Evolutionary conservation across 2,113 vertebrate genomes (phyloP), one percentile per base, ranked within the genome.

Genomic region (Hypanus sabinus): DNA sequence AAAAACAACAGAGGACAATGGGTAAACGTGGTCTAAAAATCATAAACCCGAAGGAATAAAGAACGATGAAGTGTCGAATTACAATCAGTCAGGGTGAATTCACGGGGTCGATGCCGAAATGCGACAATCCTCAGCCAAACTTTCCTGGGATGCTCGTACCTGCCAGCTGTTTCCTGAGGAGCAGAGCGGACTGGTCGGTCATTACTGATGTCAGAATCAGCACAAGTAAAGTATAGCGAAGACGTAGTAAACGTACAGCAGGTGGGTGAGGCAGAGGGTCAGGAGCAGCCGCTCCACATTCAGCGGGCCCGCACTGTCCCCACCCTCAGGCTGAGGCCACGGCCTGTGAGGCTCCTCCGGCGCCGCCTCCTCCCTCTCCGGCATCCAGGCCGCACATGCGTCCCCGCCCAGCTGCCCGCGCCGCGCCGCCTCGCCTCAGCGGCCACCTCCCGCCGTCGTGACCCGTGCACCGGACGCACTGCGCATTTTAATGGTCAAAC

Each of bases 111-210:
- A 73, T 60, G 27, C 71, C 46, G 20, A 36, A 65, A 27, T 9
- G 65, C 76, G 27, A 76, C 76, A 91, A 57, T 85, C 87, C 94
- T 38, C 30, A 88, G 85, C 73, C 11, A 75, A 75, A 7, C 62
- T 75, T 91, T 70, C 16, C 38, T 38, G 68, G 38, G 92, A 57
- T 33, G 88, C 93, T 75, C 94, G 96, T 96, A 97, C 96, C 97
- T 97, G 97, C 97, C 94, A 97, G 94, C 96, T 97, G 97, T 96
- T 97, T 97, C 96, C 96, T 96, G 95, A 97, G 96, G 95, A 97
- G 96, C 94, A 97, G 94, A 79, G 96, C 96, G 94, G 96, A 96
- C 96, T 97, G 97, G 96, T 97, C 96, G 94, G 96, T 96, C 96
- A 97, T 97, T 95, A 95, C 96, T 60, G 30, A 18, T 16, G 85